These are phyloP conservation scores for Hypomecis punctinalis DNA, from an alignment of 2,888 invertebrate genomes.

Conservation along the genomic window DNA sequence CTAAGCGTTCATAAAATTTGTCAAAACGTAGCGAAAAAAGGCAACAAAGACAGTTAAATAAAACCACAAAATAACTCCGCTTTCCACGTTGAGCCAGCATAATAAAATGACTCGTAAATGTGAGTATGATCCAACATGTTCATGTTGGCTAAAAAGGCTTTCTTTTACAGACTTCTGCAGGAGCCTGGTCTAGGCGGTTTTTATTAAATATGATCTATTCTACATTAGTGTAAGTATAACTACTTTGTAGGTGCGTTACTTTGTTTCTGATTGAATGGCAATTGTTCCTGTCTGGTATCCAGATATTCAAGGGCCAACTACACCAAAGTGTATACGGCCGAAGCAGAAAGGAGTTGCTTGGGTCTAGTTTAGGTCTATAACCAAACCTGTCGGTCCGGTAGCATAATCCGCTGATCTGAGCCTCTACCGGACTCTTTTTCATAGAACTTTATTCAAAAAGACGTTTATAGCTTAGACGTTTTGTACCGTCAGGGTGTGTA, in stretches of 20 bases:
- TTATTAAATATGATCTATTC: conserved; percentile 2
- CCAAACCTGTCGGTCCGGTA: too few species aligned
- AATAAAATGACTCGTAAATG: conserved; percentile 35
- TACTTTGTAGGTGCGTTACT: neutral
- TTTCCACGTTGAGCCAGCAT: conserved; percentile 27
- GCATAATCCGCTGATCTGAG: too few species aligned
- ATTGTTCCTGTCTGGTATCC: neutral
- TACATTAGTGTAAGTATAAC: neutral
- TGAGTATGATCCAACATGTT: conserved; percentile 21
- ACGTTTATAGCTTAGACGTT: too few species aligned
- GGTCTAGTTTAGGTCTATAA: too few species aligned
- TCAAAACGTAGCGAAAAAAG: neutral
- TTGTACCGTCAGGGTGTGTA: too few species aligned
- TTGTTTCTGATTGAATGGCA: neutral
- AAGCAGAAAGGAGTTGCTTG: too few species aligned
- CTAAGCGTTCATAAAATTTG: too few species aligned
- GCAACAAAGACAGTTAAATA: conserved; percentile 29
- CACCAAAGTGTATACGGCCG: too few species aligned
- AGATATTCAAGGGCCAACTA: too few species aligned
- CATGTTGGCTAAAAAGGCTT: conserved; percentile 36
- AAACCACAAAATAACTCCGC: conserved; percentile 29
- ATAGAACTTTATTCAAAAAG: too few species aligned
- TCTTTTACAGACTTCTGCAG: conserved; percentile 50
- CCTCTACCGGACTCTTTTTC: too few species aligned
- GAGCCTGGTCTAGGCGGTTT: conserved; percentile 44